Conservation (phyloP, 1,140 invertebrate species). For the Bursaphelenchus mucronatus region DNA sequence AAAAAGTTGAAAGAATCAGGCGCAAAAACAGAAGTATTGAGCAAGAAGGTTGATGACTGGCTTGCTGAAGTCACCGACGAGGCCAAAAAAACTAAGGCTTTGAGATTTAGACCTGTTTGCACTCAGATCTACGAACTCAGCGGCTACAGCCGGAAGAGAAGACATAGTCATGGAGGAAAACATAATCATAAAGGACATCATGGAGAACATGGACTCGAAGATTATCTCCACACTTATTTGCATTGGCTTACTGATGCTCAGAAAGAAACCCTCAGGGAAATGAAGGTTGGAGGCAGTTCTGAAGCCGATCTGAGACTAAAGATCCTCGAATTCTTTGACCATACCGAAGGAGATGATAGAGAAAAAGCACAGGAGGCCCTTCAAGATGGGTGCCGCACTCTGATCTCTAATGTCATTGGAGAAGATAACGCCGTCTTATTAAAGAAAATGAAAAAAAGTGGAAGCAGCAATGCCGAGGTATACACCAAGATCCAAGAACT, state of each 20-base stretch:
- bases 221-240: constrained; percentile 42
- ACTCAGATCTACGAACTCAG: constrained; percentile 32
- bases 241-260: constrained; percentile 40
- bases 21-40: constrained; percentile 24
- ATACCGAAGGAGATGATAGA: constrained; percentile 19
- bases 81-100: constrained; percentile 35
- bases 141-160: constrained; percentile 1
- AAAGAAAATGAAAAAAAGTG: constrained; percentile 31
- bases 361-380: constrained; percentile 13
- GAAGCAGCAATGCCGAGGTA: constrained; percentile 30
- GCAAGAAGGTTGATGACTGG: constrained; percentile 34
- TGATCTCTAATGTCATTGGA: constrained; percentile 30
- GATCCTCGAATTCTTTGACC: constrained; percentile 22
- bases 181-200: constrained; percentile 18
- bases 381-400: constrained; percentile 32
- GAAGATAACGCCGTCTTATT: constrained; percentile 38
- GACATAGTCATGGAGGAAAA: constrained; percentile 15
- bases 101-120: constrained; percentile 27
- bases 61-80: constrained; percentile 34
- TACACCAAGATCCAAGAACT: constrained; percentile 33
- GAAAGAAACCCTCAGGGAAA: constrained; percentile 30
- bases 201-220: constrained; percentile 29
- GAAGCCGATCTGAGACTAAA: constrained; percentile 8
- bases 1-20: constrained; percentile 46
- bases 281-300: constrained; percentile 16